Percentiles rank a stretch among this genome's conserved stretches.
Conservation (phyloP, 2,797 vertebrate genomes). For the Phyllotis vaccarum region DNA sequence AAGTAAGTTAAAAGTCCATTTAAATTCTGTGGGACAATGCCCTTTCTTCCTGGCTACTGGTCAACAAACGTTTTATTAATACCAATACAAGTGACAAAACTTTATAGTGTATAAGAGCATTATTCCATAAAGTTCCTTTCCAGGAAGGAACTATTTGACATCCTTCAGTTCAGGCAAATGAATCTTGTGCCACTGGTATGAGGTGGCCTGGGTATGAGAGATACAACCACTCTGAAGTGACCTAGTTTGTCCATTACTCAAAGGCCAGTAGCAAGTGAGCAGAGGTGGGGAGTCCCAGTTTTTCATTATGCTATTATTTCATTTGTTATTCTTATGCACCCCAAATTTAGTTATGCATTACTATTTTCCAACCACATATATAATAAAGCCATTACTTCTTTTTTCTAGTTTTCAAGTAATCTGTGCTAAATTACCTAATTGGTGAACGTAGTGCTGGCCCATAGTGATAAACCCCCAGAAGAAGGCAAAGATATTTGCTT, state of each 20-base stretch:
- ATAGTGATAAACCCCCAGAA: background rate
- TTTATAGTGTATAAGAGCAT: too few species aligned
- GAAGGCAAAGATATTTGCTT: background rate
- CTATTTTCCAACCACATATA: background rate
- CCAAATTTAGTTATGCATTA: background rate
- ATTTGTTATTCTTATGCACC: background rate
- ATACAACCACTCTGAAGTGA: background rate
- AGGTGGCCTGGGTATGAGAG: background rate
- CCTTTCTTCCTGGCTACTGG: too few species aligned
- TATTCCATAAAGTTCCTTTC: background rate
- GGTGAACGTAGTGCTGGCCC: background rate
- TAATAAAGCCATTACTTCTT: conserved; percentile 9
- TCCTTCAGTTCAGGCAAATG: background rate
- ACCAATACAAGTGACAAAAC: too few species aligned
- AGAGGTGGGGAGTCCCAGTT: background rate
- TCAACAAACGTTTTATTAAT: too few species aligned
- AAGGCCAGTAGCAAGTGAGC: background rate
- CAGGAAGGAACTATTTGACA: background rate
- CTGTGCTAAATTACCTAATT: background rate
- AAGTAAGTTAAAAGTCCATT: background rate
- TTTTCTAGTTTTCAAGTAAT: conserved; percentile 41
- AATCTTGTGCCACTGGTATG: background rate
- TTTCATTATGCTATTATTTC: background rate
- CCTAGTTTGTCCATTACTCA: background rate
- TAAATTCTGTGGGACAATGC: background rate